phyloP scores from a whole-genome alignment of 2,888 invertebrate species.

The Herminia tarsipennalis region DNA sequence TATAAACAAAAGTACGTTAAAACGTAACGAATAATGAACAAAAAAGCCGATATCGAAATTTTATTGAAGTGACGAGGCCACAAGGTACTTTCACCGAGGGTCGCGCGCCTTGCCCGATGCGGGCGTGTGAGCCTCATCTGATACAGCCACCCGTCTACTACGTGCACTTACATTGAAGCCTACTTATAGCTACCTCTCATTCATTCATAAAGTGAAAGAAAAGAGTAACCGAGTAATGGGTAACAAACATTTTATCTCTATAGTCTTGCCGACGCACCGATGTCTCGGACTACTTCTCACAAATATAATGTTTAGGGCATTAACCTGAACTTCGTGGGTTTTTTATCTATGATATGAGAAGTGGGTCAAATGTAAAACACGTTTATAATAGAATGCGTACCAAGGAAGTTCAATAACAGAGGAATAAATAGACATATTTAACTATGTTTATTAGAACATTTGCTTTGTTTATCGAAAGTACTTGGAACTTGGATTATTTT shows the following conservation, averaged over 20 bases:
- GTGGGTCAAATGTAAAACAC: slow-evolving; percentile 30
- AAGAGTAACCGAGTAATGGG: slow-evolving; percentile 54
- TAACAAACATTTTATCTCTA: slow-evolving; percentile 45
- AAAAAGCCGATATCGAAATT: slow-evolving; percentile 38
- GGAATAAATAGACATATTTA: slow-evolving; percentile 1
- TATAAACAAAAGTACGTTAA: neutral
- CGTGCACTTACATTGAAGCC: slow-evolving; percentile 18
- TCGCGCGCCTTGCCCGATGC: slow-evolving; percentile 70
- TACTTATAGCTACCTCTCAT: slow-evolving; percentile 52
- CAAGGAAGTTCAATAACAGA: neutral
- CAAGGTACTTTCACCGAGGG: slow-evolving; percentile 79
- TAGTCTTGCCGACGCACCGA: slow-evolving; percentile 46
- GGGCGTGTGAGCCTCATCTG: slow-evolving; percentile 59
- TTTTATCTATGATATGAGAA: slow-evolving; percentile 25
- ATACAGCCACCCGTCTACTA: slow-evolving; percentile 44
- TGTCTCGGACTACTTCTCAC: slow-evolving; percentile 76
- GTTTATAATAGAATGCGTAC: slow-evolving; percentile 10
- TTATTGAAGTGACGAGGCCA: slow-evolving; percentile 55
- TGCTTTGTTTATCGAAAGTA: too few relatives aligned
- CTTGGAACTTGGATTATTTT: too few relatives aligned
- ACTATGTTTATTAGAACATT: neutral
- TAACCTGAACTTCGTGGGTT: slow-evolving; percentile 57
- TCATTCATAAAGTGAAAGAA: slow-evolving; percentile 65
- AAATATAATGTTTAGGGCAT: slow-evolving; percentile 66
- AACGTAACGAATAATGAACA: slow-evolving; percentile 1